Percentiles rank a stretch among this genome's conserved stretches.
Evolutionary conservation across 2,113 vertebrate genomes (phyloP).

Genomic region (Polyodon spathula): DNA sequence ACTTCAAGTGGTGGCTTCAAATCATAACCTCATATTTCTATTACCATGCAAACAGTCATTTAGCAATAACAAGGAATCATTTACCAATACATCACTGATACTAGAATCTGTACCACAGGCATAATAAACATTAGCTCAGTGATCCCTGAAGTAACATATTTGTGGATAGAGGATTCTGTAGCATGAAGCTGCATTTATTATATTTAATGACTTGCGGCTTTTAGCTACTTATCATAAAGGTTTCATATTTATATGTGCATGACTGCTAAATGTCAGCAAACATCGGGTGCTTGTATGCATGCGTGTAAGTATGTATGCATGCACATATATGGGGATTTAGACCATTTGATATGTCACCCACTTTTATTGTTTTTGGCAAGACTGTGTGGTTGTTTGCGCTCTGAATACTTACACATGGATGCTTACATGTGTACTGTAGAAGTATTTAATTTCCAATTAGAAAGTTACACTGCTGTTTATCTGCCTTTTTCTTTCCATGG

Average conservation of each 20-base stretch:
- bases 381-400: too few relatives aligned
- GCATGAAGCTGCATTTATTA: background rate
- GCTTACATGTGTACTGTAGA: too few relatives aligned
- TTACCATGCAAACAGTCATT: background rate
- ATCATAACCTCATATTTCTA: background rate
- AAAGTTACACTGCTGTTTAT: too few relatives aligned
- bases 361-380: too few relatives aligned
- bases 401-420: too few relatives aligned
- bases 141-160: constrained; percentile 1
- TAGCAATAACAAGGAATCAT: background rate
- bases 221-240: background rate
- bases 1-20: too few relatives aligned
- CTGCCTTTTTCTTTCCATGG: too few relatives aligned
- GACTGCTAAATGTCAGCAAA: background rate
- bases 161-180: background rate
- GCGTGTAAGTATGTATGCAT: too few relatives aligned
- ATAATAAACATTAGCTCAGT: background rate
- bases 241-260: background rate
- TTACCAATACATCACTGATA: background rate
- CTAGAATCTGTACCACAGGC: background rate
- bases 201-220: background rate
- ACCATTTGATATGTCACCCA: too few relatives aligned
- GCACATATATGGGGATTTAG: too few relatives aligned
- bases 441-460: too few relatives aligned
- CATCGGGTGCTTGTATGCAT: background rate